Evolutionary conservation across 2,113 vertebrate genomes (phyloP), one percentile per base, ranked within the genome.

Genomic region (Silurus asotus): DNA sequence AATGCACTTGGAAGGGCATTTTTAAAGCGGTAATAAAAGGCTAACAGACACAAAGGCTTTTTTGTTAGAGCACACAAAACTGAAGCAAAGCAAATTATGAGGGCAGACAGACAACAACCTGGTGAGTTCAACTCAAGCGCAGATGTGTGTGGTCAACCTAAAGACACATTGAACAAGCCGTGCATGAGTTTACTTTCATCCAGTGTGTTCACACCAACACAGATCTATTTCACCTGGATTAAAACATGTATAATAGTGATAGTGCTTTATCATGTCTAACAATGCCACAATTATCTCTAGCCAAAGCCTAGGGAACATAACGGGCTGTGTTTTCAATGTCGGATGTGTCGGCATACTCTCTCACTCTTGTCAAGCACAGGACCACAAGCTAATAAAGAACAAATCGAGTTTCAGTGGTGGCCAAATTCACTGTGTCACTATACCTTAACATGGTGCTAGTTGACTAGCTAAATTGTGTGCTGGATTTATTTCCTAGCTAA

Each of bases 11-110:
- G 77, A 70, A 37, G 59, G 87, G 59, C 8, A 25, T 61, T 88
- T 37, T 48, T 69, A 77, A 82, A 82, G 37, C 45, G 56, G 58
- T 37, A 89, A 55, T 87, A 70, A 62, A 84, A 72, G 37, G 37
- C 37, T 85, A 53, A 83, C 64, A 37, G 81, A 61, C 58, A 78
- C 65, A 77, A 78, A 81, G 70, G 56, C 53, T 56, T 0, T 81
- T 81, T 0, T 87, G 65, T 90, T 77, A 85, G 84, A 59, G 51
- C 64, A 81, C 58, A 77, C 37, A 74, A 58, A 49, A 64, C 81
- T 75, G 89, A 89, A 88, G 90, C 70, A 23, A 72, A 84, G 81
- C n/a, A 83, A 88, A 87, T 88, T 74, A 89, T 90, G 86, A 84
- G 82, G 85, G 81, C 45, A 81, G 70, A 89, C 58, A 6, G 75